These are phyloP conservation scores for Vollenhovia emeryi DNA, from an alignment of 1,140 invertebrate genomes.

Conservation along the genomic window DNA sequence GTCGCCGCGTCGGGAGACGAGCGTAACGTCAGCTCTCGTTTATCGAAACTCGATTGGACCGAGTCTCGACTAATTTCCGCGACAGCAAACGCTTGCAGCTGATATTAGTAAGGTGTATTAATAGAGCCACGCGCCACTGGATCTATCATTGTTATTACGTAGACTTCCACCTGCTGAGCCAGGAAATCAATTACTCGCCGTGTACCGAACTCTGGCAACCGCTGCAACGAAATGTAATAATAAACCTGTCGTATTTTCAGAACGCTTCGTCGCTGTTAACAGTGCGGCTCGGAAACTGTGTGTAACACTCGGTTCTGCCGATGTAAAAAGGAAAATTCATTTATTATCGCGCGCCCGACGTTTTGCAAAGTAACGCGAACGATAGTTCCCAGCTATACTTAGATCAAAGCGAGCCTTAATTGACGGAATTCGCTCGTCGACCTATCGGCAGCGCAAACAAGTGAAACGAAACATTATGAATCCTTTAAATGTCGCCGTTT, in stretches of 20 bases:
- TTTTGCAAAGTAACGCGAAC: neutral
- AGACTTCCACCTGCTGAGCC: constrained; percentile 42
- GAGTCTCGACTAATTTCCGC: neutral
- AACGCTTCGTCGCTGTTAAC: neutral
- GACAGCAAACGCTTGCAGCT: neutral
- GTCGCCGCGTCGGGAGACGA: neutral
- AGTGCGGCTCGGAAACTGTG: neutral
- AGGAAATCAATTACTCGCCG: constrained; percentile 33
- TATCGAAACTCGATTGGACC: neutral
- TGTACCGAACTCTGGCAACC: constrained; percentile 16
- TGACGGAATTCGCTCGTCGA: constrained; percentile 8
- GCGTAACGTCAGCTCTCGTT: neutral
- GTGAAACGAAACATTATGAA: neutral
- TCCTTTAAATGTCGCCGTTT: neutral
- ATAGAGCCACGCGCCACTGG: constrained; percentile 8
- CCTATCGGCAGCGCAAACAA: constrained; percentile 2
- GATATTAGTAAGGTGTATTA: constrained; percentile 47
- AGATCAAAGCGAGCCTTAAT: neutral
- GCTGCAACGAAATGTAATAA: constrained; percentile 36
- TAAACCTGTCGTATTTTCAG: constrained; percentile 40
- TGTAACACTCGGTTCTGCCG: neutral
- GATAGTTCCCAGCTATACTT: constrained; percentile 5
- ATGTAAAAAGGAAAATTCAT: constrained; percentile 10
- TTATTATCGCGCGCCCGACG: neutral
- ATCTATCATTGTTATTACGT: constrained; percentile 53